Evolutionary conservation across 2,113 vertebrate genomes (phyloP).

Genomic region (Drymodes brunneopygia): DNA sequence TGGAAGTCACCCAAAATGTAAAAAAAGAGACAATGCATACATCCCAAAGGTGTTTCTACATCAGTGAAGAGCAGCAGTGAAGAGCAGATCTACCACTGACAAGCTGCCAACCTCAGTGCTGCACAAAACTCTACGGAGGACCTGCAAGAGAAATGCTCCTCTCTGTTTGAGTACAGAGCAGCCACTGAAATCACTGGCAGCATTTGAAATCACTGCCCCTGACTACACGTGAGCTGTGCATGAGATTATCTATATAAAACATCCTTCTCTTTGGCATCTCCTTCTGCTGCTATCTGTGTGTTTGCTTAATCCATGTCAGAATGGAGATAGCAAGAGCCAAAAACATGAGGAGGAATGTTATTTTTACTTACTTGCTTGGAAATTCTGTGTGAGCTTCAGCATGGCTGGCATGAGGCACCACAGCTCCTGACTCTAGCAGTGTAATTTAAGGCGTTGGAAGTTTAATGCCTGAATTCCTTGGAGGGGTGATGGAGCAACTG

Average conservation of each 20-base stretch:
- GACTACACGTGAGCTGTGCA: rapidly evolving
- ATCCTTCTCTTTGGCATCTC: not conserved
- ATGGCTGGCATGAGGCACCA: not conserved
- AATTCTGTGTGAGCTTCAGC: not conserved
- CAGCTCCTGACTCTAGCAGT: not conserved
- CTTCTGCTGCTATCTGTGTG: not conserved
- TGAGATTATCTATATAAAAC: not conserved
- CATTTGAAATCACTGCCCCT: not conserved
- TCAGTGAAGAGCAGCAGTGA: not conserved
- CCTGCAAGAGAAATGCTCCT: not conserved
- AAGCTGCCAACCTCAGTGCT: not conserved
- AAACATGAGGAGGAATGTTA: not conserved
- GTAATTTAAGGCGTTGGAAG: not conserved
- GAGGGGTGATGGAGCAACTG: not conserved
- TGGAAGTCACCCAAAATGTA: not conserved
- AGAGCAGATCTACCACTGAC: not conserved
- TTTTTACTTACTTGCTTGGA: not conserved
- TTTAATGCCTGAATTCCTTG: not conserved
- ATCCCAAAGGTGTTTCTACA: not conserved
- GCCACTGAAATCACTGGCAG: not conserved
- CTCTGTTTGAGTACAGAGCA: not conserved
- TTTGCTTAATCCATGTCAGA: not conserved
- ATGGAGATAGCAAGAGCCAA: not conserved
- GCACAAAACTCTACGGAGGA: not conserved
- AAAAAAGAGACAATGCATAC: not conserved